Conservation (phyloP, 1,140 invertebrate species). For the Lerema accius region DNA sequence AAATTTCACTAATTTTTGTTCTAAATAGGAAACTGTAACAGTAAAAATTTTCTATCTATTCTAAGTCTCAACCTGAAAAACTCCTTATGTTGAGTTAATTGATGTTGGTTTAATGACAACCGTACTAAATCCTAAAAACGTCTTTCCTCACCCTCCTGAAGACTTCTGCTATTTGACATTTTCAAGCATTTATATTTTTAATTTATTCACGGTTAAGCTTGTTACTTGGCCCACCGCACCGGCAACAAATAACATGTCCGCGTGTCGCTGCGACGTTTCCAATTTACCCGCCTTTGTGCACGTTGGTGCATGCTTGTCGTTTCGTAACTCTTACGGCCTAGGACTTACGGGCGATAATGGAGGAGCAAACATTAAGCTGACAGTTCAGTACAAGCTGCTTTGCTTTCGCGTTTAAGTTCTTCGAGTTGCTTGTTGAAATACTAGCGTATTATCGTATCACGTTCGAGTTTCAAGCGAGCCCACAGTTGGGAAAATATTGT, state of each 20-base stretch:
- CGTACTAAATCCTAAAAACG: too few relatives aligned
- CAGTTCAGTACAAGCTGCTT: slow-evolving; percentile 26
- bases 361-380: slow-evolving; percentile 30
- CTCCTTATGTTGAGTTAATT: too few relatives aligned
- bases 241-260: slow-evolving; percentile 63
- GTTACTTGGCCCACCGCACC: slow-evolving; percentile 44
- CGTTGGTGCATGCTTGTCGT: slow-evolving; percentile 35
- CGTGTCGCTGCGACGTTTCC: slow-evolving; percentile 61
- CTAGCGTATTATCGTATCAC: slow-evolving; percentile 13
- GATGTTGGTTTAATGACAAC: too few relatives aligned
- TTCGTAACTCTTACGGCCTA: slow-evolving; percentile 17
- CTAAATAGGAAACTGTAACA: too few relatives aligned
- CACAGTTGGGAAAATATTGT: too few relatives aligned
- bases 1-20: too few relatives aligned
- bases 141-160: too few relatives aligned
- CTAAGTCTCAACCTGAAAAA: too few relatives aligned
- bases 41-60: too few relatives aligned
- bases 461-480: slow-evolving; percentile 16
- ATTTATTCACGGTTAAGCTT: slow-evolving; percentile 14
- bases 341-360: slow-evolving; percentile 29
- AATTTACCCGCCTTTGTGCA: slow-evolving; percentile 64
- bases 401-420: slow-evolving; percentile 28
- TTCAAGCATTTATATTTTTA: too few relatives aligned
- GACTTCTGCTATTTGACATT: too few relatives aligned
- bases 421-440: slow-evolving; percentile 11